Evolutionary conservation across 2,797 vertebrate genomes (phyloP).

Genomic region (Holocentrus rufus): DNA sequence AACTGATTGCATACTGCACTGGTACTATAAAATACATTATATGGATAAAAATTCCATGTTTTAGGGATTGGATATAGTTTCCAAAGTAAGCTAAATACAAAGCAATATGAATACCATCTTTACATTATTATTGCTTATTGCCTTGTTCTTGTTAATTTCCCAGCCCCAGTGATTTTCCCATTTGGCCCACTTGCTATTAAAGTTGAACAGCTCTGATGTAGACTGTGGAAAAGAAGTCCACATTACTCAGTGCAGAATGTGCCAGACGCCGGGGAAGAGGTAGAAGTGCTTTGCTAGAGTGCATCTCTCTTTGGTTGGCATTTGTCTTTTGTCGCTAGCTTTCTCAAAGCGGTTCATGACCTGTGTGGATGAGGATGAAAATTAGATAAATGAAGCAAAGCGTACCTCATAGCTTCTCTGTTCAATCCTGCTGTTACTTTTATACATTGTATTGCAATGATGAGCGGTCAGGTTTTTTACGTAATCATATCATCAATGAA

Average conservation of each 20-base stretch:
- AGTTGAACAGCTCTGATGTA: not conserved
- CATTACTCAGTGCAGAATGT: not conserved
- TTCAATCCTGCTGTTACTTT: not conserved
- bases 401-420: too few relatives aligned
- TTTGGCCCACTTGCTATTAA: too few relatives aligned
- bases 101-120: too few relatives aligned
- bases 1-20: too few relatives aligned
- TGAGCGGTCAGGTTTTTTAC: not conserved
- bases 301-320: constrained; percentile 75
- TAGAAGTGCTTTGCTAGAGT: constrained; percentile 68
- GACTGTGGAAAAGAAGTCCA: not conserved
- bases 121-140: too few relatives aligned
- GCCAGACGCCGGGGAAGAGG: constrained; percentile 65
- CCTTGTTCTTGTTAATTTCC: too few relatives aligned
- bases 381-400: not conserved
- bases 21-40: too few relatives aligned
- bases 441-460: not conserved
- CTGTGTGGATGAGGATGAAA: constrained; percentile 58
- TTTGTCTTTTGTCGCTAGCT: constrained; percentile 32
- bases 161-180: too few relatives aligned
- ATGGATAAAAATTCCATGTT: too few relatives aligned
- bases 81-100: too few relatives aligned
- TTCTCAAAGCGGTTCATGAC: constrained; percentile 68
- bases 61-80: too few relatives aligned
- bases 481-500: not conserved